phyloP scores from a whole-genome alignment of 2,888 invertebrate species.

The Pachymerium ferrugineum region DNA sequence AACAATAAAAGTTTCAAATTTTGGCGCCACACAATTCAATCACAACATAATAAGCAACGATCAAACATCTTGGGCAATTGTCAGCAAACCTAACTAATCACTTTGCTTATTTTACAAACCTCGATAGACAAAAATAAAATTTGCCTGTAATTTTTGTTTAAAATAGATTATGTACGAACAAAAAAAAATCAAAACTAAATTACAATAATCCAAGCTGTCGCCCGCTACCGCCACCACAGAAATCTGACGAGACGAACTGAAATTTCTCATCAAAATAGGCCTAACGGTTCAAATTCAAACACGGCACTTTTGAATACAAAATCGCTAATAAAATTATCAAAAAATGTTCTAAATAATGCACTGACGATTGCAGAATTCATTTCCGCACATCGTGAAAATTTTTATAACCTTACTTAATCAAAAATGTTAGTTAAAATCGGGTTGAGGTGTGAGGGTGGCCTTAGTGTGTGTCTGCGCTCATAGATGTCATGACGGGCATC shows the following conservation, averaged over 20 bases:
- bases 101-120: too few relatives aligned
- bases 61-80: too few relatives aligned
- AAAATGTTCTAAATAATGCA: neutral
- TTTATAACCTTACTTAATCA: neutral
- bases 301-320: neutral
- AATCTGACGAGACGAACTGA: neutral
- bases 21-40: neutral
- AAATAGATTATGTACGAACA: too few relatives aligned
- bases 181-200: neutral
- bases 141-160: too few relatives aligned
- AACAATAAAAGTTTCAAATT: neutral
- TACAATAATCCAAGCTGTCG: neutral
- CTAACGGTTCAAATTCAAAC: constrained; percentile 1
- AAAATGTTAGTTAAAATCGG: neutral
- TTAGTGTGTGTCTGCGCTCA: constrained; percentile 36
- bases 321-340: neutral
- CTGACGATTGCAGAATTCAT: neutral
- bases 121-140: too few relatives aligned
- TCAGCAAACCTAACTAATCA: too few relatives aligned
- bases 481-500: constrained; percentile 37
- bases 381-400: neutral
- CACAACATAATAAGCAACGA: too few relatives aligned
- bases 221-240: constrained; percentile 29
- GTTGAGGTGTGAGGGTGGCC: neutral
- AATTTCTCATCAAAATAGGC: constrained; percentile 12